These are phyloP conservation scores for Cavia aperea DNA, from an alignment of 2,113 vertebrate species.

Conservation along the genomic window DNA sequence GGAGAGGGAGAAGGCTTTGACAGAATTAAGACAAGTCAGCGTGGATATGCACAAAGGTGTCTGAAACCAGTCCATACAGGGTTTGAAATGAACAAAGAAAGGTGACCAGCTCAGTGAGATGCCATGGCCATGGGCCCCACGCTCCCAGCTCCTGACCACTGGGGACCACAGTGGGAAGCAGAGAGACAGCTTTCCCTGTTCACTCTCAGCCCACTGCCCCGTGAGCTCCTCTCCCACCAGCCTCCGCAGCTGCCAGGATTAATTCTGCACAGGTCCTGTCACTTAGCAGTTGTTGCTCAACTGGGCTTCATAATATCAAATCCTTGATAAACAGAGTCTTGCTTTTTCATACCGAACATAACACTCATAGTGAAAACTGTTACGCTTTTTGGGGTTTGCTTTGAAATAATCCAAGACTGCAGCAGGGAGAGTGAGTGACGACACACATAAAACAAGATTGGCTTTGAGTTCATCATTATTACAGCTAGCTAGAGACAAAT, in stretches of 20 bases:
- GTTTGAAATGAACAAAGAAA: slow-evolving; percentile 53
- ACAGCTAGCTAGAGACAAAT: background rate
- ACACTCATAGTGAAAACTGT: background rate
- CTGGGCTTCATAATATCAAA: background rate
- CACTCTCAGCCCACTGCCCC: background rate
- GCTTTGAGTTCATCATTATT: background rate
- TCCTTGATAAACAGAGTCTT: slow-evolving; percentile 2
- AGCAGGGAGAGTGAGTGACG: background rate
- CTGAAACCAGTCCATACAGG: slow-evolving; percentile 41
- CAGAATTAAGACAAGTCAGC: slow-evolving; percentile 68
- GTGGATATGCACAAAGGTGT: slow-evolving; percentile 59
- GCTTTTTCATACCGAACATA: background rate
- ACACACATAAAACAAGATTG: background rate
- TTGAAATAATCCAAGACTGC: background rate
- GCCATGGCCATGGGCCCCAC: background rate
- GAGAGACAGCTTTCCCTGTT: slow-evolving; percentile 14
- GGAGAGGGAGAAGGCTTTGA: slow-evolving; percentile 65
- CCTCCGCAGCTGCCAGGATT: background rate
- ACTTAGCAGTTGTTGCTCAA: slow-evolving; percentile 2
- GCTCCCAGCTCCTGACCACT: slow-evolving; percentile 13
- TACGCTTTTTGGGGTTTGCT: background rate
- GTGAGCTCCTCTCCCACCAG: background rate
- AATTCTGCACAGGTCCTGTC: slow-evolving; percentile 21
- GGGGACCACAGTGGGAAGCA: slow-evolving; percentile 25
- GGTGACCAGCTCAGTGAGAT: slow-evolving; percentile 45